These are phyloP conservation scores for Hippocampus comes DNA, from an alignment of 2,113 vertebrate genomes.

Conservation along the genomic window DNA sequence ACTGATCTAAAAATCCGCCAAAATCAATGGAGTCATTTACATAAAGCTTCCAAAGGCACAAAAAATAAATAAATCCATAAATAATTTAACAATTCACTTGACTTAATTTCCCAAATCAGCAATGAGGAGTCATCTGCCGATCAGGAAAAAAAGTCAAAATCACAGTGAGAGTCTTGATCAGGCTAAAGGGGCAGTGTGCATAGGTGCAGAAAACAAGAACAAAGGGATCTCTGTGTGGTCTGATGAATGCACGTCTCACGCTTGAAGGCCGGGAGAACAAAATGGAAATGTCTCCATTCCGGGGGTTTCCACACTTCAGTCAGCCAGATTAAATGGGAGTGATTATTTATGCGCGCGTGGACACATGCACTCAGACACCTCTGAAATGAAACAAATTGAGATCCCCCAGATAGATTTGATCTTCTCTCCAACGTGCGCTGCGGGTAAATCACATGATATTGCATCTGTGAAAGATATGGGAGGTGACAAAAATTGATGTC, in stretches of 20 bases:
- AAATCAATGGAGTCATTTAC: not conserved
- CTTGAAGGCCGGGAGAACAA: not conserved
- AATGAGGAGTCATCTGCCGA: not conserved
- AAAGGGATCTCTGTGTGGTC: constrained; percentile 10
- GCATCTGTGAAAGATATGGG: not conserved
- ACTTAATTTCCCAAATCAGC: not conserved
- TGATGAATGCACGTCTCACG: constrained; percentile 6
- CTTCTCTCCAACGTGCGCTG: no score
- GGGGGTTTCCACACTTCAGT: constrained; percentile 1
- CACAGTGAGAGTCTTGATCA: constrained; percentile 5
- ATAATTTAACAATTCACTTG: not conserved
- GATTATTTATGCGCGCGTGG: not conserved
- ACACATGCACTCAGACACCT: not conserved
- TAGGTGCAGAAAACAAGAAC: constrained; percentile 10
- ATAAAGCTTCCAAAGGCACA: not conserved
- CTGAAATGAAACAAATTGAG: not conserved
- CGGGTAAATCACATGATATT: not conserved
- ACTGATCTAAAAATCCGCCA: not conserved
- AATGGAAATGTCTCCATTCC: constrained; percentile 1
- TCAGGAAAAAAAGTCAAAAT: not conserved
- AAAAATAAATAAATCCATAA: not conserved
- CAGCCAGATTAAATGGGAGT: not conserved
- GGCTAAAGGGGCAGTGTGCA: not conserved
- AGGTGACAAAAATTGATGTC: not conserved
- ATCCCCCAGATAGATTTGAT: not conserved